Conservation (phyloP, 35 echinoderm and acorn worm genomes). For the Ophiothrix spiculata region DNA sequence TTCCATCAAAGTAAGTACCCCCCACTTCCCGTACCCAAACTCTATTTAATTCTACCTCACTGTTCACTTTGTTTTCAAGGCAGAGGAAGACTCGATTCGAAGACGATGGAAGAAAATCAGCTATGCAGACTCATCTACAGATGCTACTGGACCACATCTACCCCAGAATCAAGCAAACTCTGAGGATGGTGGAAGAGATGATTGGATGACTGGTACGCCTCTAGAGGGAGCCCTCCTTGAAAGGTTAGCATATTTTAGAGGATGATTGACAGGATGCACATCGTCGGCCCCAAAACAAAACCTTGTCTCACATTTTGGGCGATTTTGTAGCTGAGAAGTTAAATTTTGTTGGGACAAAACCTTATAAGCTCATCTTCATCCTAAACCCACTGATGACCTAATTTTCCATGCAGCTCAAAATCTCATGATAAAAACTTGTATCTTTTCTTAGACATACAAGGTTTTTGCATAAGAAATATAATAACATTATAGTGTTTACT, state of each 20-base stretch:
- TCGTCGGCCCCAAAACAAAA: background rate
- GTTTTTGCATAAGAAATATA: too few species aligned
- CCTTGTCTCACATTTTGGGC: background rate
- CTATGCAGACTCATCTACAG: background rate
- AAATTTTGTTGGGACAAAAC: background rate
- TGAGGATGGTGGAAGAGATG: background rate
- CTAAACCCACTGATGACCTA: too few species aligned
- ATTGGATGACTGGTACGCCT: slow-evolving; percentile 21
- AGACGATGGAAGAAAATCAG: slow-evolving; percentile 17
- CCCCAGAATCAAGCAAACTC: background rate
- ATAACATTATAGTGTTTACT: background rate
- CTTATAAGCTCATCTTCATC: too few species aligned
- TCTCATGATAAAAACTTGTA: too few species aligned
- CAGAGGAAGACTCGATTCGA: slow-evolving; percentile 14
- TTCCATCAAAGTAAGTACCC: too few species aligned
- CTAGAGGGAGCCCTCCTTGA: slow-evolving; percentile 23
- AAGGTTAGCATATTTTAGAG: slow-evolving; percentile 9
- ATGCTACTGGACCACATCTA: background rate
- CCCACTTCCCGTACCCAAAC: too few species aligned
- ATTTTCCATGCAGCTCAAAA: too few species aligned
- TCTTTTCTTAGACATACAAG: too few species aligned
- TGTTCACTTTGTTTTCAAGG: background rate
- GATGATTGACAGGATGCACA: background rate
- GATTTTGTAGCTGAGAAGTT: background rate
- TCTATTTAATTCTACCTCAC: too few species aligned